Evolutionary conservation across 2,797 vertebrate species (phyloP).

Genomic region (Hyperoplus immaculatus): DNA sequence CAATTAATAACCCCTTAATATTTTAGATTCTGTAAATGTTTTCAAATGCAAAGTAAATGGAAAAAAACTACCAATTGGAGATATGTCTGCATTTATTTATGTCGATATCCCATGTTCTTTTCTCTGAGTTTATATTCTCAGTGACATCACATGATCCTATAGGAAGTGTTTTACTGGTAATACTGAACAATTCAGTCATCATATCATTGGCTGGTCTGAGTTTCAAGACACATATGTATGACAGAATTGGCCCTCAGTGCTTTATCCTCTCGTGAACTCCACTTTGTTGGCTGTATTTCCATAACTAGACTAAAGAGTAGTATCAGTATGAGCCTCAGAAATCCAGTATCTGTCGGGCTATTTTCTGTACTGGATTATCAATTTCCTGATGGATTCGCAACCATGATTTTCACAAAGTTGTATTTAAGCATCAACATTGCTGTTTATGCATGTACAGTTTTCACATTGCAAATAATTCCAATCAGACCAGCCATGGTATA

Average conservation of each 20-base stretch:
- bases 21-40: not conserved
- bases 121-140: not conserved
- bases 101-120: not conserved
- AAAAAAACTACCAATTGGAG: too few species aligned
- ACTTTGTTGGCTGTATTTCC: not conserved
- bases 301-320: not conserved
- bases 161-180: not conserved
- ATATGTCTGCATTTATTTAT: not conserved
- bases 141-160: not conserved
- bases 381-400: not conserved
- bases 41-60: not conserved
- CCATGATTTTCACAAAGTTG: not conserved
- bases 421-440: not conserved
- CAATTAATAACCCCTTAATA: not conserved
- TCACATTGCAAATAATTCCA: not conserved
- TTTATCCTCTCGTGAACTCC: not conserved
- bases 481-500: not conserved
- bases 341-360: not conserved
- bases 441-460: not conserved
- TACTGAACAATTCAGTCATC: not conserved
- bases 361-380: not conserved
- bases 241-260: not conserved
- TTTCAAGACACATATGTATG: not conserved
- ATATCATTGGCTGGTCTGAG: not conserved
- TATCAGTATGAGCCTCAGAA: not conserved